Percentiles rank a stretch among this genome's conserved stretches.
Evolutionary conservation across 2,113 vertebrate species (phyloP).

Genomic region (Pelmatolapia mariae): DNA sequence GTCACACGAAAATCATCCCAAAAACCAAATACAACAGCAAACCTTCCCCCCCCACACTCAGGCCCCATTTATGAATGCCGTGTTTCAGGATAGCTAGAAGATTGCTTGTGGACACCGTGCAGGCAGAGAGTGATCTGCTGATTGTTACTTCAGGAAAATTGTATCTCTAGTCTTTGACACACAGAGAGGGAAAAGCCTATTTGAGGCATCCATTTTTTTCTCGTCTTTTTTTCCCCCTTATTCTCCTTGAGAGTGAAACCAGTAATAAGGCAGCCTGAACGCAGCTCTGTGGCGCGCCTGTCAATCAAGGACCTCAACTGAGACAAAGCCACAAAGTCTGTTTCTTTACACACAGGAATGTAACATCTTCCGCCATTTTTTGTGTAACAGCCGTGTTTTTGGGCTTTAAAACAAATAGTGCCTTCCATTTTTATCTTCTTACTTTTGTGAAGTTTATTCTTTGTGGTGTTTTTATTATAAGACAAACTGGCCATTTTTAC

Average conservation of each 20-base stretch:
- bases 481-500: not conserved
- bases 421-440: not conserved
- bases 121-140: constrained; percentile 1
- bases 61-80: constrained; percentile 1
- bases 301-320: not conserved
- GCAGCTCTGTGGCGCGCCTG: not conserved
- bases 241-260: constrained; percentile 22
- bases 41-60: not conserved
- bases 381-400: not conserved
- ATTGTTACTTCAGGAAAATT: constrained; percentile 28
- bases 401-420: not conserved
- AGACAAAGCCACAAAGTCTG: not conserved
- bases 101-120: not conserved
- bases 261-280: constrained; percentile 6
- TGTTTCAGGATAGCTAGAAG: not conserved
- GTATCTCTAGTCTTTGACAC: constrained; percentile 6
- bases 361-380: not conserved
- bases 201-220: not conserved
- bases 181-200: not conserved
- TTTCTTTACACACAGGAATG: not conserved
- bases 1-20: constrained; percentile 5
- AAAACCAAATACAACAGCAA: not conserved
- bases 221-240: not conserved
- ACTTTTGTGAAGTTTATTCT: not conserved
- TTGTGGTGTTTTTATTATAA: not conserved